These are phyloP conservation scores for Mesembrinibis cayennensis DNA, from an alignment of 2,113 vertebrate species.

Conservation along the genomic window DNA sequence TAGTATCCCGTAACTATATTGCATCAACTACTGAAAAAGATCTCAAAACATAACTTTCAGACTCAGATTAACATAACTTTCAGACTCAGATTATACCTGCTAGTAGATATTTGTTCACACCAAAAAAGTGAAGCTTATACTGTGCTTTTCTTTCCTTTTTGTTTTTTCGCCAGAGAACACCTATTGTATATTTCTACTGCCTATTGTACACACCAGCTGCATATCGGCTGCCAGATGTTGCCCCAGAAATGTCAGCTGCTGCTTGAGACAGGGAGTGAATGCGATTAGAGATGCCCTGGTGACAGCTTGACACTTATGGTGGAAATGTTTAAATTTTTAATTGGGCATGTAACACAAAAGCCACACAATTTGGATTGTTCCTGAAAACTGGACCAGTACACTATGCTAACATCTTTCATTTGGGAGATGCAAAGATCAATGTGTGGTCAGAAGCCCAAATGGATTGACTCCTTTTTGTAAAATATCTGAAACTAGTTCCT, in stretches of 20 bases:
- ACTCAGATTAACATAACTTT: neutral
- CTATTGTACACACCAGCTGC: neutral
- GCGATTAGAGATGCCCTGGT: neutral
- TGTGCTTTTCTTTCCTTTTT: neutral
- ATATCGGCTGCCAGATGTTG: neutral
- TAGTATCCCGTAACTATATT: neutral
- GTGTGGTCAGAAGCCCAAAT: neutral
- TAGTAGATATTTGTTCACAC: neutral
- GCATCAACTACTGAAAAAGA: neutral
- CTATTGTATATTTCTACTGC: neutral
- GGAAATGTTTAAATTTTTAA: constrained; percentile 1
- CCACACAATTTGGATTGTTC: neutral
- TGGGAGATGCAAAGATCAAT: neutral
- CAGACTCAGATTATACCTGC: neutral
- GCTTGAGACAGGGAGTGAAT: neutral
- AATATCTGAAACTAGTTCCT: neutral
- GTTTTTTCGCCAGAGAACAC: neutral
- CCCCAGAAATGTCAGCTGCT: constrained; percentile 24
- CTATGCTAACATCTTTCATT: neutral
- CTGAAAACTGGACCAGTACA: neutral
- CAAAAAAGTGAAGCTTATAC: neutral
- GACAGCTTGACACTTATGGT: neutral
- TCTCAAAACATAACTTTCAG: neutral
- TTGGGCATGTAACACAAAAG: neutral
- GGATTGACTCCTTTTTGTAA: neutral